A percentile compares a stretch with the other conserved stretches of the same genome.
phyloP scores from a whole-genome alignment of 2,888 invertebrate species.

The Scaptomyza reducta region DNA sequence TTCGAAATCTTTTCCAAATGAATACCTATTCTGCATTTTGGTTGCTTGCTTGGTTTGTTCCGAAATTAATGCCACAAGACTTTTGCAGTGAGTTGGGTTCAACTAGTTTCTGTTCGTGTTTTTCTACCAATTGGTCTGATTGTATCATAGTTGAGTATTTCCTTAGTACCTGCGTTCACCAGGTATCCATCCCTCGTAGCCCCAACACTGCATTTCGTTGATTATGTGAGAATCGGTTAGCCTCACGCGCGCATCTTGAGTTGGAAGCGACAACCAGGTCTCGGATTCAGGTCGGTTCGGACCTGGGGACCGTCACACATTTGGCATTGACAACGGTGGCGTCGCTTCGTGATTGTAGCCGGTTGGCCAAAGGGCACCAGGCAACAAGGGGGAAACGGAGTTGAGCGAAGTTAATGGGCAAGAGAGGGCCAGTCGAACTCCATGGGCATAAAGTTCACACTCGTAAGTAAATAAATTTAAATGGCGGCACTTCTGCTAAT shows the following conservation, averaged over 20 bases:
- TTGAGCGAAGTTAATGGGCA: background rate
- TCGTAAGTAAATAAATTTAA: slow-evolving; percentile 80
- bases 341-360: slow-evolving; percentile 17
- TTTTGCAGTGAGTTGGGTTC: slow-evolving; percentile 1
- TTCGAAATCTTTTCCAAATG: slow-evolving; percentile 27
- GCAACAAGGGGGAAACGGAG: background rate
- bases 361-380: background rate
- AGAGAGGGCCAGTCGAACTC: slow-evolving; percentile 51
- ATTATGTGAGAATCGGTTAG: slow-evolving; percentile 37
- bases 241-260: slow-evolving; percentile 35
- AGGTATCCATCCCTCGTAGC: background rate
- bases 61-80: background rate
- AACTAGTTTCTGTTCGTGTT: background rate
- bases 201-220: slow-evolving; percentile 21
- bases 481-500: slow-evolving; percentile 79
- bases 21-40: slow-evolving; percentile 15
- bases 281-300: slow-evolving; percentile 34
- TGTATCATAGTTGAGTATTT: slow-evolving; percentile 40
- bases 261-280: slow-evolving; percentile 37
- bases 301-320: slow-evolving; percentile 52
- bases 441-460: slow-evolving; percentile 79
- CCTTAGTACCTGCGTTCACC: slow-evolving; percentile 34
- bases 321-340: slow-evolving; percentile 75
- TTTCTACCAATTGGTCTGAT: slow-evolving; percentile 3
- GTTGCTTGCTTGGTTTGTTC: background rate